These are phyloP conservation scores for Cnemophilus loriae DNA, from an alignment of 2,113 vertebrate species.

Conservation along the genomic window DNA sequence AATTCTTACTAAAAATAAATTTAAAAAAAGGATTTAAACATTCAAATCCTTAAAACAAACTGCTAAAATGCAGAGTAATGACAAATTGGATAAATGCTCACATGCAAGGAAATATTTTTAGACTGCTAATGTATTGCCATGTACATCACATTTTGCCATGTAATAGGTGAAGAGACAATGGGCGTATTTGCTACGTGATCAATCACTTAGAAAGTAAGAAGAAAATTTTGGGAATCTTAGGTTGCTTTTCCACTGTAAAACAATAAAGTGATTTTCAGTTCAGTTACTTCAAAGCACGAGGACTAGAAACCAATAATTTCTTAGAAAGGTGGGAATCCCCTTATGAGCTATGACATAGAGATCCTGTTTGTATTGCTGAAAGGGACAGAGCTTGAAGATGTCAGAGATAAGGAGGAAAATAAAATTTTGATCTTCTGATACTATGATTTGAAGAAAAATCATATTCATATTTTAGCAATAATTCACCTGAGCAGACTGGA, in stretches of 20 bases:
- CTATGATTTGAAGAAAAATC: neutral
- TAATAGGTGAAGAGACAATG: neutral
- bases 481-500: neutral
- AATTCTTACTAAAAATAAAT: neutral
- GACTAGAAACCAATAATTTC: neutral
- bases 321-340: neutral
- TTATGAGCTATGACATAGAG: neutral
- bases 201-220: neutral
- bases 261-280: neutral
- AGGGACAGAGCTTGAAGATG: neutral
- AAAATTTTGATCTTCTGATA: accelerated
- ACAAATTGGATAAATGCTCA: neutral
- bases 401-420: neutral
- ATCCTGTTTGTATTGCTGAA: neutral
- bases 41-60: neutral
- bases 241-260: neutral
- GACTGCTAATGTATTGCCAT: neutral
- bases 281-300: neutral
- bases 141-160: neutral
- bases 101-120: neutral
- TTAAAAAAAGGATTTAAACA: accelerated
- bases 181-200: neutral
- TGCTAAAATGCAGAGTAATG: neutral
- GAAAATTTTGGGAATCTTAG: neutral
- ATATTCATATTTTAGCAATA: neutral